Evolutionary conservation across 2,888 invertebrate genomes (phyloP).

Genomic region (Aporophyla nigra): DNA sequence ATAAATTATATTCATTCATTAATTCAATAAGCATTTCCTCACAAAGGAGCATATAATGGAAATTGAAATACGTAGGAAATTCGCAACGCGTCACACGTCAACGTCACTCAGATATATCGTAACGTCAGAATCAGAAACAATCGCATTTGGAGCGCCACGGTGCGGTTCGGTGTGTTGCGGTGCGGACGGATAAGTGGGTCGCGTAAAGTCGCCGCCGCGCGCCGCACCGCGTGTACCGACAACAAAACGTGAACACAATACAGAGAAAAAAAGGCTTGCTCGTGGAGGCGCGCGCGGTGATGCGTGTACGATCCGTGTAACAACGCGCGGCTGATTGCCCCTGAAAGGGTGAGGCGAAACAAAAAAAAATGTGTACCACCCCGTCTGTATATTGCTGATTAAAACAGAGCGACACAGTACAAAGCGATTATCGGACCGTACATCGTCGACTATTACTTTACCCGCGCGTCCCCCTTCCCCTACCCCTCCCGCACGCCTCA

Average conservation of each 20-base stretch:
- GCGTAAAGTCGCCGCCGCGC: constrained; percentile 49
- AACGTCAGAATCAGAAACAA: constrained; percentile 67
- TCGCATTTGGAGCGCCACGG: constrained; percentile 59
- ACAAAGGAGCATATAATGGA: constrained; percentile 22
- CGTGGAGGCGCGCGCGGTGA: constrained; percentile 74
- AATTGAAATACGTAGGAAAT: constrained; percentile 57
- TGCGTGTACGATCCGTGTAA: constrained; percentile 81
- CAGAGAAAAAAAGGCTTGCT: constrained; percentile 65
- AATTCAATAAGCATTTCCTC: constrained; percentile 1
- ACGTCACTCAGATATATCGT: constrained; percentile 61
- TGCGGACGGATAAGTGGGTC: constrained; percentile 64
- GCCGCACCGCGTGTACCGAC: constrained; percentile 35
- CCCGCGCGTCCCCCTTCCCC: constrained; percentile 21
- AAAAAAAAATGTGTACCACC: constrained; percentile 75
- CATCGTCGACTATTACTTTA: constrained; percentile 78
- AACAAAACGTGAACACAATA: constrained; percentile 72
- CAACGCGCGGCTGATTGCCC: constrained; percentile 86
- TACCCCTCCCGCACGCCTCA: constrained; percentile 12
- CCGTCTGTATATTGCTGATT: constrained; percentile 83
- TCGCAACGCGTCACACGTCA: constrained; percentile 59
- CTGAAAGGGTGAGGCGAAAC: constrained; percentile 83
- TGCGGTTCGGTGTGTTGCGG: constrained; percentile 26
- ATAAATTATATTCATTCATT: too few species aligned
- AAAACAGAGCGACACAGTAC: constrained; percentile 82
- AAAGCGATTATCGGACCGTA: constrained; percentile 88